Percentiles rank a stretch among this genome's conserved stretches.
phyloP scores from a whole-genome alignment of 2,113 vertebrate genomes.

The Chloropsis hardwickii region DNA sequence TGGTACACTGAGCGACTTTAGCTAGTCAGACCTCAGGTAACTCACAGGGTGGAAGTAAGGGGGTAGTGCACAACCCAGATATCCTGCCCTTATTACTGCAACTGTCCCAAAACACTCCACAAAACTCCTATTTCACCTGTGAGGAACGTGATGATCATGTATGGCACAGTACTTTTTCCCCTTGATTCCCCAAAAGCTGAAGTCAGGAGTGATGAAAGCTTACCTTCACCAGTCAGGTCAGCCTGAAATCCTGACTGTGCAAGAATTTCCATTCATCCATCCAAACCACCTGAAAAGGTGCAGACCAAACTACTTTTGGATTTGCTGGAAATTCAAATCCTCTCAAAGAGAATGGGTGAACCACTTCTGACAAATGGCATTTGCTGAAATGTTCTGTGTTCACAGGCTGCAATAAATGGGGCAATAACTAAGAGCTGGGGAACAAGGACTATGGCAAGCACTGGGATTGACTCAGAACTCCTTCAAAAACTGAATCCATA shows the following conservation, averaged over 20 bases:
- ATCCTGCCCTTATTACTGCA: not conserved
- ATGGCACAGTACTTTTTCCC: not conserved
- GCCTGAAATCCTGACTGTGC: not conserved
- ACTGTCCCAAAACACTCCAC: not conserved
- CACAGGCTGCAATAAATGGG: not conserved
- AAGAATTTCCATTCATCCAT: not conserved
- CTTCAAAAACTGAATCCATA: constrained; percentile 34
- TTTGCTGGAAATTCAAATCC: constrained; percentile 10
- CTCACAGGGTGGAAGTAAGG: not conserved
- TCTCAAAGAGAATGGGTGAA: not conserved
- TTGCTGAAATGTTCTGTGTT: not conserved
- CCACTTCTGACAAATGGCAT: not conserved
- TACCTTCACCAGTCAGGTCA: not conserved
- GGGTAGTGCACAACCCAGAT: not conserved
- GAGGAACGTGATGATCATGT: rapidly evolving
- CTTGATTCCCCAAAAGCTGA: not conserved
- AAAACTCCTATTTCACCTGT: not conserved
- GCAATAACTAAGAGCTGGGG: not conserved
- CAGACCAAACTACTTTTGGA: not conserved
- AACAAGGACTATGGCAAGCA: not conserved
- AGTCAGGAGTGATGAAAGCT: not conserved
- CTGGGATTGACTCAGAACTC: not conserved
- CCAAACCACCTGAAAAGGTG: not conserved
- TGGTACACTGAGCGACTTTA: not conserved
- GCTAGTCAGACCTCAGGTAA: not conserved